Evolutionary conservation across 2,888 invertebrate species (phyloP).

Genomic region (Phortica magna): DNA sequence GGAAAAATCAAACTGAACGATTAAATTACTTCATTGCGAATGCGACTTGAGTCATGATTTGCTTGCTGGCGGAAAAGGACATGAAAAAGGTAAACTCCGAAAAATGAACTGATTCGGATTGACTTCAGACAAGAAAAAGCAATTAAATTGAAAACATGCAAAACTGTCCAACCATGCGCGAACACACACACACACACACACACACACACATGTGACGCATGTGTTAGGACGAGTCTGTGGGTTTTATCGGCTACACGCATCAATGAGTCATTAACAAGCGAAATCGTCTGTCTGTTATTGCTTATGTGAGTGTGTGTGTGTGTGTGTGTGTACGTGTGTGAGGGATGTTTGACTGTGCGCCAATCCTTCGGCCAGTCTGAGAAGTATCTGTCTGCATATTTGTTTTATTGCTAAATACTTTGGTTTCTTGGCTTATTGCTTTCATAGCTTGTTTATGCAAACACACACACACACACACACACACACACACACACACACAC

Average conservation of each 20-base stretch:
- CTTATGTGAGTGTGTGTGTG: not conserved
- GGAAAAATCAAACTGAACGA: no score
- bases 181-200: not conserved
- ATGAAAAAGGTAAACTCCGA: not conserved
- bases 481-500: conserved; percentile 6
- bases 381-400: conserved; percentile 18
- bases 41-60: no score
- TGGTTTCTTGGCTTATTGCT: conserved; percentile 34
- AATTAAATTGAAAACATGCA: conserved; percentile 32
- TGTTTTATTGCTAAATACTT: conserved; percentile 33
- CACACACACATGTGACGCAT: not conserved
- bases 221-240: not conserved
- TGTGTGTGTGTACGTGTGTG: not conserved
- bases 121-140: conserved; percentile 30
- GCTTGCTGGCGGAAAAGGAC: not conserved
- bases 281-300: not conserved
- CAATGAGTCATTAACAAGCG: conserved; percentile 29
- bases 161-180: conserved; percentile 1
- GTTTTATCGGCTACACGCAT: conserved; percentile 25
- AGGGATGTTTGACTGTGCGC: not conserved
- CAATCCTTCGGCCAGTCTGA: not conserved
- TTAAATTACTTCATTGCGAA: no score
- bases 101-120: conserved; percentile 16
- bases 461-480: conserved; percentile 15
- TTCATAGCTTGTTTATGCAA: conserved; percentile 14